Evolutionary conservation across 2,797 vertebrate species (phyloP), one percentile per base, ranked within the genome.

Genomic region (Argentina silus): DNA sequence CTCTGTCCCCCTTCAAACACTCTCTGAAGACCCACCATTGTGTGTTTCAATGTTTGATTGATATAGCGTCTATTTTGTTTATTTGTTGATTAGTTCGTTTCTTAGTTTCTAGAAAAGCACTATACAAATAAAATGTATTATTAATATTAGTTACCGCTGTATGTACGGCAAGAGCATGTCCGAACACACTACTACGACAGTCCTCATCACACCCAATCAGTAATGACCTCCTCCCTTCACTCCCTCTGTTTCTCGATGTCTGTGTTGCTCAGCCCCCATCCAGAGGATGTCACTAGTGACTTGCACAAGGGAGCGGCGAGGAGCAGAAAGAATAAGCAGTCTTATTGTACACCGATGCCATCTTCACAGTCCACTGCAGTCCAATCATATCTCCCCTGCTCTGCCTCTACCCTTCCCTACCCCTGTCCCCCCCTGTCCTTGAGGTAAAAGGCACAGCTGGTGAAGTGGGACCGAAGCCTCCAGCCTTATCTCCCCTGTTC

Each of bases 361-460:
- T 80, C 78, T 67, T 84, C 83, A 85, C 76, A 83, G 80, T 80
- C 80, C 78, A 78, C 69, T 81, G 80, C 77, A 78, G 77, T 79
- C 79, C 78, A 85, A 77, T 86, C 83, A 83, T 77, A 70, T 61
- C 60, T 47, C 17, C 45, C 67, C 66, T 56, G 65, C 63, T 71
- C 42, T 72, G 9, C 72, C 45, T 67, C 66, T 56, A 65, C 63
- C 73, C 42, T 72, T 15, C 72, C 73, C 44, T 76, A 57, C n/a
- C 19, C 57, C 14, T 9, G 36, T 84, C 48, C 50, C 27, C 17
- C 23, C 69, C 65, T 67, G 71, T 76, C 68, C 78, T 63, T 44
- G 76, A 82, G 79, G 76, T 75, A 36, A 62, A 85, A 84, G 79
- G 75, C 78, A 68, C 76, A 80, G 74, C 76, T 75, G 80, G 74